Evolutionary conservation across 2,113 vertebrate genomes (phyloP).

Genomic region (Triplophysa tibetana): DNA sequence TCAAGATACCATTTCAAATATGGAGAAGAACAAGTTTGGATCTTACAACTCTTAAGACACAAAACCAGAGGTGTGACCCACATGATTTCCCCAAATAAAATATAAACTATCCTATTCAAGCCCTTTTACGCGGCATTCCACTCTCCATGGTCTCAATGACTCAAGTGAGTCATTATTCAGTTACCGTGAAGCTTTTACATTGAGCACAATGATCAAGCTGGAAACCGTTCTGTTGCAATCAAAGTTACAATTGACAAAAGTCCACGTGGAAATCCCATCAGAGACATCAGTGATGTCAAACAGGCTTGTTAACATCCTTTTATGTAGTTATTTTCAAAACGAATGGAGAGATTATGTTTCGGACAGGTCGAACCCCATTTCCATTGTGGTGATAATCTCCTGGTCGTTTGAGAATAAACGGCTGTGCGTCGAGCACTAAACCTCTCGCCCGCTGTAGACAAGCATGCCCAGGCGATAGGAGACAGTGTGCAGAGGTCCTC

Average conservation of each 20-base stretch:
- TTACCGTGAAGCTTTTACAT: conserved; percentile 38
- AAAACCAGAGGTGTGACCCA: conserved; percentile 11
- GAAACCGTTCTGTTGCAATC: conserved; percentile 38
- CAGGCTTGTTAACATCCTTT: conserved; percentile 33
- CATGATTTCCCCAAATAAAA: conserved; percentile 19
- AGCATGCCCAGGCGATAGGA: conserved; percentile 43
- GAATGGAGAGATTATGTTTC: not conserved
- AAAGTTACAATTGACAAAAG: conserved; percentile 12
- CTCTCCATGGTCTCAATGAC: no score
- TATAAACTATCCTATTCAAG: not conserved
- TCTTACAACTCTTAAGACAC: conserved; percentile 2
- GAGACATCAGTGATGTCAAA: not conserved
- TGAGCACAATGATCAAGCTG: conserved; percentile 51
- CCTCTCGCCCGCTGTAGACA: conserved; percentile 37
- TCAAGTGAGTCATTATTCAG: conserved; percentile 51
- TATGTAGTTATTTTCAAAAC: conserved; percentile 32
- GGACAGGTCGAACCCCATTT: not conserved
- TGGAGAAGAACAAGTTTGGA: conserved; percentile 1
- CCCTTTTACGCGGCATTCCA: conserved; percentile 2
- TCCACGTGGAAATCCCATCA: conserved; percentile 19
- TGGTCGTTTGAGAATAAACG: not conserved
- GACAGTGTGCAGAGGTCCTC: conserved; percentile 54
- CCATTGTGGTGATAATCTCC: not conserved
- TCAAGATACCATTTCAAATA: conserved; percentile 27
- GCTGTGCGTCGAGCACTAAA: conserved; percentile 9